Percentiles rank a stretch among this genome's conserved stretches.
phyloP scores from a whole-genome alignment of 2,113 vertebrate genomes.

The Tachycineta bicolor region DNA sequence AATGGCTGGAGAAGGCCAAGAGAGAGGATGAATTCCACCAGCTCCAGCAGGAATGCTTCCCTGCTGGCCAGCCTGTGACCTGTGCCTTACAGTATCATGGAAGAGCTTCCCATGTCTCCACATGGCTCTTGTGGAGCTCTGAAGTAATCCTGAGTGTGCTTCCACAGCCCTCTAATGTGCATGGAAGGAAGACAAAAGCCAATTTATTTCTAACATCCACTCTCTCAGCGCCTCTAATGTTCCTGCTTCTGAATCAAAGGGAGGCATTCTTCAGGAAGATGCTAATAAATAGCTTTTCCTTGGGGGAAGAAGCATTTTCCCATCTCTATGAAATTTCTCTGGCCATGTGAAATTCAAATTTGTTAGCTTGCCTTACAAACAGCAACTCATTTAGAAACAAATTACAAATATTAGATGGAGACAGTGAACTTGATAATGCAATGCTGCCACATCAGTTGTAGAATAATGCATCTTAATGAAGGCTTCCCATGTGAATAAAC shows the following conservation, averaged over 20 bases:
- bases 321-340: constrained; percentile 58
- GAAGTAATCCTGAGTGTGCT: neutral
- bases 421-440: constrained; percentile 58
- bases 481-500: constrained; percentile 79
- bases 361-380: constrained; percentile 63
- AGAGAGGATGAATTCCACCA: neutral
- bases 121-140: neutral
- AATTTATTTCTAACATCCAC: constrained; percentile 14
- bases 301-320: constrained; percentile 53
- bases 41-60: neutral
- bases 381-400: constrained; percentile 79
- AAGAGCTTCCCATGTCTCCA: neutral
- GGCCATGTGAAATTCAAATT: constrained; percentile 69
- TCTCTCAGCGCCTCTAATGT: neutral
- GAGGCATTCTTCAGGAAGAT: constrained; percentile 1
- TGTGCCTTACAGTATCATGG: neutral
- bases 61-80: neutral
- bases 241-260: constrained; percentile 37
- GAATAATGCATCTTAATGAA: constrained; percentile 82
- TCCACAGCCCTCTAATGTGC: neutral
- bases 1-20: neutral
- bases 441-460: constrained; percentile 66
- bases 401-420: constrained; percentile 74
- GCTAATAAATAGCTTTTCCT: constrained; percentile 64
- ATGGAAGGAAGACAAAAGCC: constrained; percentile 9